A percentile compares a stretch with the other conserved stretches of the same genome.
Conservation (phyloP, 1,140 invertebrate genomes). For the Ips nitidus region DNA sequence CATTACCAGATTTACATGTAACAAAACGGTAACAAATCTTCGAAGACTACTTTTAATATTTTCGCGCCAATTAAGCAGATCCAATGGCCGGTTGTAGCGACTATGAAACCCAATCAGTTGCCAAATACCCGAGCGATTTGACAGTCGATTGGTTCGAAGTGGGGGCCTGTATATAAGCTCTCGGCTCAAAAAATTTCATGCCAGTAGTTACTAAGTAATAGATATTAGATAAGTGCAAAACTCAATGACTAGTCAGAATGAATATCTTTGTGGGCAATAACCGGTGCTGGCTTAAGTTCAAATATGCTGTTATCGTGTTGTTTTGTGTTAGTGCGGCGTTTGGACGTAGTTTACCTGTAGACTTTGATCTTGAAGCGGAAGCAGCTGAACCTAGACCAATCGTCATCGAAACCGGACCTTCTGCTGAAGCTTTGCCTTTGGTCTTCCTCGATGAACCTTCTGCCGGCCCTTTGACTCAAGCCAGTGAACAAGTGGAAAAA, state of each 20-base stretch:
- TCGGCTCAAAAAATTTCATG: conserved; percentile 19
- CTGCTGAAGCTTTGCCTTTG: conserved; percentile 31
- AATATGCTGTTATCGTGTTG: conserved; percentile 8
- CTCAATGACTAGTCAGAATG: conserved; percentile 15
- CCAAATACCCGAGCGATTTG: conserved; percentile 25
- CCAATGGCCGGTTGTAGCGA: conserved; percentile 17
- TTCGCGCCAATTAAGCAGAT: conserved; percentile 29
- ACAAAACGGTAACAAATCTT: conserved; percentile 21
- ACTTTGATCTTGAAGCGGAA: conserved; percentile 34
- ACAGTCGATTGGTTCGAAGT: conserved; percentile 1
- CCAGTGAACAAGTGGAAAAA: conserved; percentile 44
- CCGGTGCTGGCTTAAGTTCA: neutral
- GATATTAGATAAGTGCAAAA: conserved; percentile 1
- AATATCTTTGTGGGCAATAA: neutral
- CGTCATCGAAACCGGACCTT: conserved; percentile 34
- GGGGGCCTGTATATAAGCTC: conserved; percentile 30
- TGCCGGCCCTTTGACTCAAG: conserved; percentile 29
- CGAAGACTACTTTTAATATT: conserved; percentile 29
- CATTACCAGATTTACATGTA: conserved; percentile 25
- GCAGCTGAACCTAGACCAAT: conserved; percentile 42
- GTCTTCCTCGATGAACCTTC: conserved; percentile 19
- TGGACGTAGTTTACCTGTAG: conserved; percentile 7
- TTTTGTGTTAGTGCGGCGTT: conserved; percentile 25
- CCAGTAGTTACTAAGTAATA: conserved; percentile 13
- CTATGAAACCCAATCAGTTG: conserved; percentile 16